These are phyloP conservation scores for Cololabis saira DNA, from an alignment of 2,113 vertebrate species.

Conservation along the genomic window DNA sequence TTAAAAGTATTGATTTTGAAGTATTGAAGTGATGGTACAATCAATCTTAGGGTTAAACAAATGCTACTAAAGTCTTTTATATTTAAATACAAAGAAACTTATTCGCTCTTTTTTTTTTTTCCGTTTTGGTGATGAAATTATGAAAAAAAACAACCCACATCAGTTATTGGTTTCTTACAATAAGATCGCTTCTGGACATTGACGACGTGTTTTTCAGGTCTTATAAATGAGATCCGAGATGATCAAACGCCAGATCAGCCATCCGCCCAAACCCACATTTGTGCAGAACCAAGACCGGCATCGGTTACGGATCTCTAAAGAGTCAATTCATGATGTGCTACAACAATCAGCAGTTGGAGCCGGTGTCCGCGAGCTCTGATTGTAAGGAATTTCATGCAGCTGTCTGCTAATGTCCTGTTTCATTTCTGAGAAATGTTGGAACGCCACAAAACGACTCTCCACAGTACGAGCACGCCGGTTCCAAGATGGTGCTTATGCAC, in stretches of 20 bases:
- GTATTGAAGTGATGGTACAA: slow-evolving; percentile 77
- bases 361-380: background rate
- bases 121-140: slow-evolving; percentile 38
- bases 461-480: slow-evolving; percentile 13
- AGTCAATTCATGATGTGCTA: background rate
- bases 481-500: slow-evolving; percentile 25
- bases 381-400: slow-evolving; percentile 3
- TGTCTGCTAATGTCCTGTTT: slow-evolving; percentile 30
- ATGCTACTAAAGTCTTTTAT: slow-evolving; percentile 63
- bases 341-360: background rate
- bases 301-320: background rate
- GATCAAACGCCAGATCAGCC: background rate
- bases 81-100: slow-evolving; percentile 51
- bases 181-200: slow-evolving; percentile 13
- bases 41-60: slow-evolving; percentile 61
- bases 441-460: slow-evolving; percentile 33
- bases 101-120: too few species aligned
- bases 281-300: slow-evolving; percentile 12
- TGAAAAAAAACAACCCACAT: slow-evolving; percentile 41
- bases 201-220: slow-evolving; percentile 9
- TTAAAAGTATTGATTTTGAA: slow-evolving; percentile 45
- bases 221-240: slow-evolving; percentile 16
- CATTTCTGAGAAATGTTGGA: slow-evolving; percentile 48
- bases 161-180: slow-evolving; percentile 33
- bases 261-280: background rate